phyloP scores from a whole-genome alignment of 1,140 invertebrate genomes.

The Colletes gigas region DNA sequence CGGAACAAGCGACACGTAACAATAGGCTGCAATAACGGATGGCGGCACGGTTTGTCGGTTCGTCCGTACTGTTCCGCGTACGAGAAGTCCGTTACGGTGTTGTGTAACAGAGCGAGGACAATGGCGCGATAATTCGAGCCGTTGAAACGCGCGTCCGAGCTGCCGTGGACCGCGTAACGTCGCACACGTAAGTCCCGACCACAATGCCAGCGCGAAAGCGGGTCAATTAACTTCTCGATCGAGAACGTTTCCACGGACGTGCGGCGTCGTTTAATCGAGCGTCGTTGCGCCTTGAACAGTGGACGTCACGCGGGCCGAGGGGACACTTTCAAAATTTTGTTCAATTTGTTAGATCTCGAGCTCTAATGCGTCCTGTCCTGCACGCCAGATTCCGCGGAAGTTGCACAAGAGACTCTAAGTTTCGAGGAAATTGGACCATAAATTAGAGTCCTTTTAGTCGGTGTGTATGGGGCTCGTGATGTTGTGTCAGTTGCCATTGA shows the following conservation, averaged over 20 bases:
- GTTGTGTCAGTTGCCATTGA: too few species aligned
- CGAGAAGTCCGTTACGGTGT: slow-evolving; percentile 67
- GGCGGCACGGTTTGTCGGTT: slow-evolving; percentile 64
- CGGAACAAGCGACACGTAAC: slow-evolving; percentile 49
- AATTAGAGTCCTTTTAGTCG: too few species aligned
- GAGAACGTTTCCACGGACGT: slow-evolving; percentile 58
- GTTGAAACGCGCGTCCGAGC: slow-evolving; percentile 46
- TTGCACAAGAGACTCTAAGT: too few species aligned
- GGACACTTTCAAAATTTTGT: too few species aligned
- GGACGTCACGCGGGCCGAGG: neutral
- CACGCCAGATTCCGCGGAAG: too few species aligned
- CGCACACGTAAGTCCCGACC: slow-evolving; percentile 60
- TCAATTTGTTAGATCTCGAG: too few species aligned
- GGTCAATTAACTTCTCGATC: slow-evolving; percentile 70
- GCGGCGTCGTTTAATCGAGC: slow-evolving; percentile 58
- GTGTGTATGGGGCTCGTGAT: too few species aligned
- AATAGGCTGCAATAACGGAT: slow-evolving; percentile 71
- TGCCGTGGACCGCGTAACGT: slow-evolving; percentile 1
- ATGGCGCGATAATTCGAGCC: slow-evolving; percentile 74
- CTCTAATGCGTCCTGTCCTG: too few species aligned
- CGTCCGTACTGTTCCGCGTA: slow-evolving; percentile 19
- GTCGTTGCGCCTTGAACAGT: slow-evolving; percentile 38
- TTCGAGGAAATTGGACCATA: too few species aligned
- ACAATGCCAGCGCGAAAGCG: slow-evolving; percentile 60
- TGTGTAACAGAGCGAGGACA: slow-evolving; percentile 68